Conservation (phyloP, 2,797 vertebrate genomes). For the Parauchenoglanis punctatus region DNA sequence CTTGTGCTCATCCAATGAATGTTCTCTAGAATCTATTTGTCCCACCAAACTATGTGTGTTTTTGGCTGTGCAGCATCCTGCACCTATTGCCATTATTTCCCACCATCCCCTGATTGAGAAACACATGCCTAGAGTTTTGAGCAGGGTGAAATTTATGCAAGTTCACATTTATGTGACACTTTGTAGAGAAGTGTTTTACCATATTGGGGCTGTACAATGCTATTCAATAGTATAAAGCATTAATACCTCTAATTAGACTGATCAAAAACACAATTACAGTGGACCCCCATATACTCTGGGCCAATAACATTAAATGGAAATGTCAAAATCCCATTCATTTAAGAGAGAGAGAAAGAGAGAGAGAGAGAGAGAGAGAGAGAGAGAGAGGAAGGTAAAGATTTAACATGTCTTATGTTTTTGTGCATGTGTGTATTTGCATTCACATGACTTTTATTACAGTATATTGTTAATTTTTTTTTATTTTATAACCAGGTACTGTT, state of each 20-base stretch:
- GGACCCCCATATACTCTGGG: no score
- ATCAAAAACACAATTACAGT: neutral
- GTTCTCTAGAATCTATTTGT: neutral
- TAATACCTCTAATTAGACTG: neutral
- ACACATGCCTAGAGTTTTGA: neutral
- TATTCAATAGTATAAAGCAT: neutral
- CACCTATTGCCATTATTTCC: neutral
- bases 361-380: no score
- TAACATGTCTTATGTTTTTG: no score
- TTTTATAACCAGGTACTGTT: no score
- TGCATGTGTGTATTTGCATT: no score
- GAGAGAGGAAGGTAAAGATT: no score
- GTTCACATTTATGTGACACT: neutral
- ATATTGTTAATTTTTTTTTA: no score
- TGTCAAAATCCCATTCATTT: no score
- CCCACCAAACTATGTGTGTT: neutral
- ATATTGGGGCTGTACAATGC: neutral
- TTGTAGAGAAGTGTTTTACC: neutral
- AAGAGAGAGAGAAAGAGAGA: no score
- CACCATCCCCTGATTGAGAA: neutral
- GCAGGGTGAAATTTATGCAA: slow-evolving; percentile 6
- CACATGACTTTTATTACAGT: no score
- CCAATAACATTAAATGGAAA: no score
- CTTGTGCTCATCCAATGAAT: neutral
- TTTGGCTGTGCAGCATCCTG: neutral